A percentile compares a stretch with the other conserved stretches of the same genome.
These are phyloP conservation scores for Agonopterix alstromeriana DNA, from an alignment of 2,888 invertebrate species.

Conservation along the genomic window DNA sequence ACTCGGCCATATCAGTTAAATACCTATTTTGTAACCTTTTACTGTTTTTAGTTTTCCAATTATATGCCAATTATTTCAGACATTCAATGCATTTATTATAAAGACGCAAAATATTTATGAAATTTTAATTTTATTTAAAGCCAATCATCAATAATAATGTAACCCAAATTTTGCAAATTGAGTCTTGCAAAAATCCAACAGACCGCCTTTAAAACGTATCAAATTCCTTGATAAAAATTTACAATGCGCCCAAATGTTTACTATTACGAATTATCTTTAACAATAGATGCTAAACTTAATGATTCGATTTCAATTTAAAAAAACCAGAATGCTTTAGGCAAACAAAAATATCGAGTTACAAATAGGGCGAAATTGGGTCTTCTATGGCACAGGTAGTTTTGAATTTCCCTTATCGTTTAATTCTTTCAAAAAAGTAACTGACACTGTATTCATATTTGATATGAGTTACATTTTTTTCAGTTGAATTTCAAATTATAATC, in stretches of 20 bases:
- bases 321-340: constrained; percentile 26
- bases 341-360: constrained; percentile 64
- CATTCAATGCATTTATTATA: too few species aligned
- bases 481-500: neutral
- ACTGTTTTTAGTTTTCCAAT: too few species aligned
- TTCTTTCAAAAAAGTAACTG: too few species aligned
- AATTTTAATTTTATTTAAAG: too few species aligned
- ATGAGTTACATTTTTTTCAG: neutral
- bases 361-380: constrained; percentile 18
- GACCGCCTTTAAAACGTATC: constrained; percentile 17
- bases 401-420: neutral
- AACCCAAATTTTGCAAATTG: too few species aligned
- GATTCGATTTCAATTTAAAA: constrained; percentile 38
- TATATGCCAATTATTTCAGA: too few species aligned
- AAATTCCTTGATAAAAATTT: constrained; percentile 30
- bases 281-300: constrained; percentile 38
- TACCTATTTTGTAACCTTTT: too few species aligned
- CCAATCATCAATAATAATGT: too few species aligned
- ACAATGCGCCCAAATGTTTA: constrained; percentile 63
- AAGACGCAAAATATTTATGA: too few species aligned
- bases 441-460: too few species aligned
- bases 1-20: too few species aligned
- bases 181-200: neutral
- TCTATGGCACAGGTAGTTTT: constrained; percentile 13
- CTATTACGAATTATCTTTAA: constrained; percentile 64